These are phyloP conservation scores for Mechanitis mazaeus DNA, from an alignment of 2,888 invertebrate genomes.

Conservation along the genomic window DNA sequence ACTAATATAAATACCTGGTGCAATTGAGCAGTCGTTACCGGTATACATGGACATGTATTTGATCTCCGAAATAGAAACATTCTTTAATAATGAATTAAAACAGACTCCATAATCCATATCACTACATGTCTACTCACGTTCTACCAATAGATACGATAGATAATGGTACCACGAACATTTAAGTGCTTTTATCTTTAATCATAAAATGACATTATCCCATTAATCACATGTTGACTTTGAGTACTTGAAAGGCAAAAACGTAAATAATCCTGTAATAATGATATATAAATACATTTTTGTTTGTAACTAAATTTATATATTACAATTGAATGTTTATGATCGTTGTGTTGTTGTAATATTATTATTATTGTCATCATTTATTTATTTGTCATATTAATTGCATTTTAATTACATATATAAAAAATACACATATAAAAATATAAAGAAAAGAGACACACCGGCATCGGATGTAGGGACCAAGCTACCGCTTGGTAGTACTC, in stretches of 20 bases:
- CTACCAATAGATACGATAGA: constrained; percentile 11
- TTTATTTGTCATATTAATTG: no score
- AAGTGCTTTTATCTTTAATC: constrained; percentile 37
- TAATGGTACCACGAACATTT: constrained; percentile 12
- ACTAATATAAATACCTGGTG: neutral
- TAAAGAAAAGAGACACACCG: no score
- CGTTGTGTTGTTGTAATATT: no score
- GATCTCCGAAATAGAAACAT: constrained; percentile 60
- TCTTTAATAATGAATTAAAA: constrained; percentile 26
- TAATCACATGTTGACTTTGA: constrained; percentile 39
- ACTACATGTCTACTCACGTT: constrained; percentile 20
- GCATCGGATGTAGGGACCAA: no score
- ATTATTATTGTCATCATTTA: no score
- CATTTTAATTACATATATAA: no score
- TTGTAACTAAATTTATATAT: no score
- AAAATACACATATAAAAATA: no score
- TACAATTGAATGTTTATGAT: no score
- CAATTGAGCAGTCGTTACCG: constrained; percentile 37
- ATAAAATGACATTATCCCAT: constrained; percentile 49
- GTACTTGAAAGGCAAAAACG: neutral
- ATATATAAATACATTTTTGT: neutral
- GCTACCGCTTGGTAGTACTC: no score
- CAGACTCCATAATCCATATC: constrained; percentile 22
- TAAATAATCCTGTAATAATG: constrained; percentile 1
- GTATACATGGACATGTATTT: constrained; percentile 48